Percentiles rank a stretch among this genome's conserved stretches.
These are phyloP conservation scores for Sebastes aleutianus DNA, from an alignment of 2,797 vertebrate genomes.

Conservation along the genomic window DNA sequence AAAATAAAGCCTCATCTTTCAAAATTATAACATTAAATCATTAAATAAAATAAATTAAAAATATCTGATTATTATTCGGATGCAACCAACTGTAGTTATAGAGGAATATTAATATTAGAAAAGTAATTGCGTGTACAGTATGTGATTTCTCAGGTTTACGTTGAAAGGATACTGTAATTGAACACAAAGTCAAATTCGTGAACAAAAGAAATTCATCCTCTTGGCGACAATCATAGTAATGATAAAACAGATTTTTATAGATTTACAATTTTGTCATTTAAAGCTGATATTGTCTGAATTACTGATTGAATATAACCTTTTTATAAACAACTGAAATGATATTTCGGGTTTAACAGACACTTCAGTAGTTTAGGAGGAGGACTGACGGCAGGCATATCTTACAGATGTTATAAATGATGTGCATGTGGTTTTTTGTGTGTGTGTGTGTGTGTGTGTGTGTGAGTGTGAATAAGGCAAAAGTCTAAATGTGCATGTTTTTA, in stretches of 20 bases:
- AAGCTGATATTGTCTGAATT: slow-evolving; percentile 9
- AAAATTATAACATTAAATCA: background rate
- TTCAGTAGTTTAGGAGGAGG: slow-evolving; percentile 25
- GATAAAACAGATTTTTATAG: background rate
- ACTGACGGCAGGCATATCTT: slow-evolving; percentile 38
- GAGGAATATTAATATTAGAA: background rate
- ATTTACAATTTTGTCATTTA: slow-evolving; percentile 22
- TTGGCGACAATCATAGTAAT: background rate
- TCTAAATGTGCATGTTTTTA: slow-evolving; percentile 81
- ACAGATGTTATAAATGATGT: slow-evolving; percentile 51
- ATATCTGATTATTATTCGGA: background rate
- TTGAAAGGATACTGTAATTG: background rate
- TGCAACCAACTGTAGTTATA: background rate
- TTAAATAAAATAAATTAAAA: background rate
- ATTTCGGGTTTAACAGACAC: slow-evolving; percentile 13
- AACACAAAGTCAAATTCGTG: background rate
- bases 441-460: background rate
- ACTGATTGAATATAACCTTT: slow-evolving; percentile 14
- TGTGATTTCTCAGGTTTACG: background rate
- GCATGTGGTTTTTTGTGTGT: slow-evolving; percentile 26
- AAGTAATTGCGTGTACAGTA: background rate
- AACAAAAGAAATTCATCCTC: background rate
- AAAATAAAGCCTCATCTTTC: background rate
- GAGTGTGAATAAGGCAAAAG: slow-evolving; percentile 57
- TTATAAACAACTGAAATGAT: slow-evolving; percentile 6